Conservation (phyloP, 2,888 invertebrate genomes). For the Dysmachus trigonus region DNA sequence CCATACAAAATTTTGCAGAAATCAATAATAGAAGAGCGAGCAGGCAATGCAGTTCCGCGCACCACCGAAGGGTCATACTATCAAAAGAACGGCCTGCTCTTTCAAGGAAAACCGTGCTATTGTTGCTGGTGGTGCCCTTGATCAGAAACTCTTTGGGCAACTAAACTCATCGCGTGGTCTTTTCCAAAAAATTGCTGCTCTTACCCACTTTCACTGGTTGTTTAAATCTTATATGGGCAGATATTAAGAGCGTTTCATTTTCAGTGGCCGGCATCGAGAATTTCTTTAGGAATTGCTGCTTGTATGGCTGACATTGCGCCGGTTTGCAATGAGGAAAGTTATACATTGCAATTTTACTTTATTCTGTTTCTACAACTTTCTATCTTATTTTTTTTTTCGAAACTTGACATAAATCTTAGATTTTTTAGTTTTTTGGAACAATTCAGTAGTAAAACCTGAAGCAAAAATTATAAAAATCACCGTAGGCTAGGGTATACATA, state of each 20-base stretch:
- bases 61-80: conserved; percentile 25
- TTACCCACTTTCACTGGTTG: conserved; percentile 35
- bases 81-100: background rate
- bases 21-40: conserved; percentile 38
- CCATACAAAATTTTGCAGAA: conserved; percentile 30
- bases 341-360: background rate
- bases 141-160: background rate
- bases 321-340: background rate
- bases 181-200: background rate
- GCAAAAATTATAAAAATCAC: background rate
- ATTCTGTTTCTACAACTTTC: background rate
- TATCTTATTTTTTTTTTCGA: background rate
- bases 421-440: background rate
- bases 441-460: background rate
- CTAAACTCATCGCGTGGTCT: background rate
- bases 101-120: background rate
- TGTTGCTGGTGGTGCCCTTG: background rate
- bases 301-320: conserved; percentile 1
- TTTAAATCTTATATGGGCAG: background rate
- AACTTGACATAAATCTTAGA: background rate
- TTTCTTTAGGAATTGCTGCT: background rate
- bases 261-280: background rate
- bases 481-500: background rate
- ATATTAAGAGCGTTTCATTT: background rate
- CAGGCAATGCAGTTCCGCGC: conserved; percentile 25